Evolutionary conservation across 2,113 vertebrate genomes (phyloP).

Genomic region (Seriola rivoliana): DNA sequence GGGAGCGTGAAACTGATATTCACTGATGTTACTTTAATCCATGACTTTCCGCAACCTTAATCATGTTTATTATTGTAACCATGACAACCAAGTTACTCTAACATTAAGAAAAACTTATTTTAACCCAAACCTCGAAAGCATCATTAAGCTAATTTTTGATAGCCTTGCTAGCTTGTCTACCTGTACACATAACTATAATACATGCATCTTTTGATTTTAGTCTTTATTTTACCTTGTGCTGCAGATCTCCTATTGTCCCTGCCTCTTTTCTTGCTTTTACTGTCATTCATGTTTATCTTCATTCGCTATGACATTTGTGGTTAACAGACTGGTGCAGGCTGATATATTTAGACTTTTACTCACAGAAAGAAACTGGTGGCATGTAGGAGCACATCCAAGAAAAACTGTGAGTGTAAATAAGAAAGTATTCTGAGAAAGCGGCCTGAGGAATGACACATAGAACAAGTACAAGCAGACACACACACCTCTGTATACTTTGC

Average conservation of each 20-base stretch:
- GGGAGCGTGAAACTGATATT: too few relatives aligned
- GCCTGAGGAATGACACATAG: slow-evolving; percentile 15
- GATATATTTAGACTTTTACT: slow-evolving; percentile 51
- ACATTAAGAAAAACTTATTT: too few relatives aligned
- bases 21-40: too few relatives aligned
- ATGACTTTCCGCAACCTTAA: too few relatives aligned
- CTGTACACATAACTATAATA: too few relatives aligned
- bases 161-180: too few relatives aligned
- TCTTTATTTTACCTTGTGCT: not conserved
- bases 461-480: slow-evolving; percentile 29
- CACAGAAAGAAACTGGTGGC: not conserved
- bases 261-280: not conserved
- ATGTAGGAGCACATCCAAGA: slow-evolving; percentile 28
- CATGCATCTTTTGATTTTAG: not conserved
- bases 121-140: too few relatives aligned
- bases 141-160: too few relatives aligned
- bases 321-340: not conserved
- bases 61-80: too few relatives aligned
- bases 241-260: not conserved
- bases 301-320: slow-evolving; percentile 7
- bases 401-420: not conserved
- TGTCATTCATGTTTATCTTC: not conserved
- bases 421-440: not conserved
- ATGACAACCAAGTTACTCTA: too few relatives aligned
- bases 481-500: slow-evolving; percentile 40